Conservation (phyloP, 2,797 vertebrate genomes). For the Leptodactylus fallax region DNA sequence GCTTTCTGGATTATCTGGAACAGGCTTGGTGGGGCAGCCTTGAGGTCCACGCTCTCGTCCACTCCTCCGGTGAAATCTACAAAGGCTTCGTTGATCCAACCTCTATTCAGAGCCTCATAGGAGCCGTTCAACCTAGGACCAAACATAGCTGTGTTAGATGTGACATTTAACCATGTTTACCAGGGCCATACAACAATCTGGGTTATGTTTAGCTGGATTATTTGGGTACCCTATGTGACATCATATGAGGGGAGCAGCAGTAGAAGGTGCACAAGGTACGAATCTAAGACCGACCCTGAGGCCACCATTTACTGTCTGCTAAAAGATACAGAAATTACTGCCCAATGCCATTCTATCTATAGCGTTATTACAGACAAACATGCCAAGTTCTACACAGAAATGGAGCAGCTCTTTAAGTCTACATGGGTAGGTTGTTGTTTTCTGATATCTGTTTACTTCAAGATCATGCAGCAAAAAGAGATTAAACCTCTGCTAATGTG, state of each 20-base stretch:
- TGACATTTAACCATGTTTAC: background rate
- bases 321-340: too few relatives aligned
- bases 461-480: background rate
- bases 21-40: constrained; percentile 72
- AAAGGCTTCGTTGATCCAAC: constrained; percentile 86
- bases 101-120: constrained; percentile 83
- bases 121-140: constrained; percentile 78
- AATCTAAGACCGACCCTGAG: too few relatives aligned
- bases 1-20: constrained; percentile 78
- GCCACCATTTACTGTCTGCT: background rate
- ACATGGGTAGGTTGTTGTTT: background rate
- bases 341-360: too few relatives aligned
- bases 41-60: constrained; percentile 77
- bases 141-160: background rate
- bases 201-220: background rate
- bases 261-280: too few relatives aligned
- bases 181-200: background rate
- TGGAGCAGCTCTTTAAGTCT: background rate
- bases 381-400: background rate
- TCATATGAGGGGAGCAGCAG: background rate
- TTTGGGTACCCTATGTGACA: background rate
- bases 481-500: background rate
- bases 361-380: too few relatives aligned
- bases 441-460: background rate
- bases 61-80: constrained; percentile 90